A percentile compares a stretch with the other conserved stretches of the same genome.
phyloP scores from a whole-genome alignment of 1,140 invertebrate genomes.

The Drosophila elegans region DNA sequence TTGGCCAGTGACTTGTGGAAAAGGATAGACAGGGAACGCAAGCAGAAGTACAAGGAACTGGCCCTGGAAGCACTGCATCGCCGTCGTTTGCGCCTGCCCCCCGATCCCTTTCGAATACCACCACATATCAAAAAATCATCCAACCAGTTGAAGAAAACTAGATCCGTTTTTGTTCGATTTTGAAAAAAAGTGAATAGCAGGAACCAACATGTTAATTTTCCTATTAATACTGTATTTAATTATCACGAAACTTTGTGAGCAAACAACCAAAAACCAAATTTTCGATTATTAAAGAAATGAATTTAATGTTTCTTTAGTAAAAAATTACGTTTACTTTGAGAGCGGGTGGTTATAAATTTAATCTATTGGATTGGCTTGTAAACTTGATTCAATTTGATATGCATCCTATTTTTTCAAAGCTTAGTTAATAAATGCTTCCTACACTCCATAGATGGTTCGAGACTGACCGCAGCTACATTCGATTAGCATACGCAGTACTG shows the following conservation, averaged over 20 bases:
- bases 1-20: slow-evolving; percentile 29
- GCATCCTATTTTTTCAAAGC: slow-evolving; percentile 14
- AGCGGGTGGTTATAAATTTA: background rate
- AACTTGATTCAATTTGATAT: slow-evolving; percentile 4
- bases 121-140: background rate
- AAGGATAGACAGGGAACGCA: background rate
- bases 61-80: slow-evolving; percentile 11
- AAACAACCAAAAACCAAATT: too few relatives aligned
- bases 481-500: slow-evolving; percentile 83
- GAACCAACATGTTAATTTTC: too few relatives aligned
- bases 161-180: background rate
- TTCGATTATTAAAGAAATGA: too few relatives aligned
- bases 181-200: too few relatives aligned
- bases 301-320: too few relatives aligned
- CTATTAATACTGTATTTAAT: too few relatives aligned
- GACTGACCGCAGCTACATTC: slow-evolving; percentile 30
- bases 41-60: slow-evolving; percentile 16
- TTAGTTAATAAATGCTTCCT: slow-evolving; percentile 48
- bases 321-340: background rate
- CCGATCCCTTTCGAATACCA: slow-evolving; percentile 14
- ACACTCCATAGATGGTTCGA: slow-evolving; percentile 16
- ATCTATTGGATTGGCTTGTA: background rate
- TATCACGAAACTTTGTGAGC: too few relatives aligned
- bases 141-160: background rate
- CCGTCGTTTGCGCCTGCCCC: slow-evolving; percentile 1